Evolutionary conservation across 2,113 vertebrate genomes (phyloP), one percentile per base, ranked within the genome.

Genomic region (Chlamydotis undulata): DNA sequence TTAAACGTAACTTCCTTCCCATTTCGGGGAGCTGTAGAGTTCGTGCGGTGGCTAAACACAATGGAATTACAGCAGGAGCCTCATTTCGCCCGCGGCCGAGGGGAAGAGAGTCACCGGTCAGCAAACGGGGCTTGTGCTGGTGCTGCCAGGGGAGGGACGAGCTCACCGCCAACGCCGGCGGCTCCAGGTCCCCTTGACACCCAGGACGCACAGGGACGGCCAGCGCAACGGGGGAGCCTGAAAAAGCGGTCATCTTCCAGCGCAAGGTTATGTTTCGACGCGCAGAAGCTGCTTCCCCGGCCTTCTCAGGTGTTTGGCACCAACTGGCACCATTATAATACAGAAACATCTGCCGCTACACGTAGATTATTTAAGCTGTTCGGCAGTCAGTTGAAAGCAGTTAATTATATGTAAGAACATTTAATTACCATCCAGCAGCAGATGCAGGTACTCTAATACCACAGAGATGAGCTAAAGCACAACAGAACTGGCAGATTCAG

Each of bases 1-100:
- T 96, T 90, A 96, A 95, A 89, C 90, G 45, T 95, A 84, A 96
- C 90, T 97, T 97, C 95, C 95, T 95, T 95, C 92, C 95, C 91
- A 43, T 91, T 91, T 76, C 55, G 17, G 94, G 89, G 61, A 92
- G 86, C 95, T 95, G 78, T 82, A 68, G 61, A 93, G 86, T 93
- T 89, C 94, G 77, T 82, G 89, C 14, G 0, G 69, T 65, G 92
- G 94, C 74, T 76, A 57, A 95, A 87, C 74, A 94, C 89, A 94
- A 96, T 63, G 69, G 91, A 89, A 93, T 91, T 61, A 96, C 83
- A 95, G 74, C 57, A 61, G 92, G 89, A 94, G 87, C 79, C 52
- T 91, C 57, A 24, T 63, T 76, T 50, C 29, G 80, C 95, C 94
- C 2, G 10, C 0, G 4, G 92, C 69, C 2, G 0, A 71, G 18